Evolutionary conservation across 2,797 vertebrate species (phyloP).

Genomic region (Prunella strophiata): DNA sequence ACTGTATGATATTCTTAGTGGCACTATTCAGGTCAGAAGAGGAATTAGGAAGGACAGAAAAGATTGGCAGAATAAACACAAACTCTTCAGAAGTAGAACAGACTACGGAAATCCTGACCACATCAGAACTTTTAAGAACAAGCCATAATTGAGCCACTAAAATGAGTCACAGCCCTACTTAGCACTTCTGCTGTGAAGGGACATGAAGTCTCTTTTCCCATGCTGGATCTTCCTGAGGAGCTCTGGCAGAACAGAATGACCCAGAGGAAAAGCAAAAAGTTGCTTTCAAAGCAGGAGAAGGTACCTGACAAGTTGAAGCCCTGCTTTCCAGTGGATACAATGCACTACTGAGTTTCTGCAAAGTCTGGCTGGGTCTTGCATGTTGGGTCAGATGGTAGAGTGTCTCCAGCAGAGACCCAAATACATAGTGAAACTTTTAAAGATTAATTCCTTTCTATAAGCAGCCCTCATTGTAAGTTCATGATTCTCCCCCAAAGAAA

Average conservation of each 20-base stretch:
- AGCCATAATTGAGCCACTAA: neutral
- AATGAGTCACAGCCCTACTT: neutral
- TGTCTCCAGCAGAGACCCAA: neutral
- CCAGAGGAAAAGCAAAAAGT: neutral
- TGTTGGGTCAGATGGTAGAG: neutral
- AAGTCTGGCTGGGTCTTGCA: neutral
- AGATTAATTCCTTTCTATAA: neutral
- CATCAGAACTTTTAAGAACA: neutral
- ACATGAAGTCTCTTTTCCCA: neutral
- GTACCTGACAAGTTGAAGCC: neutral
- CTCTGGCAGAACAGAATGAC: neutral
- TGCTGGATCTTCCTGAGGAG: neutral
- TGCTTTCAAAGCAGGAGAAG: neutral
- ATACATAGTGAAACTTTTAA: neutral
- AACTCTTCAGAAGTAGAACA: neutral
- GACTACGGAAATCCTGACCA: neutral
- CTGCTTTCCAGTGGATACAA: neutral
- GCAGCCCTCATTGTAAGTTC: neutral
- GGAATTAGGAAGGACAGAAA: neutral
- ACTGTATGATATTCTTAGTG: neutral
- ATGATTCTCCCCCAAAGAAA: fast-evolving
- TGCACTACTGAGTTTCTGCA: neutral
- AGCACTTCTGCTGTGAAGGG: neutral
- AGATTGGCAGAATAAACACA: neutral
- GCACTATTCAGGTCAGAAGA: neutral